phyloP scores from a whole-genome alignment of 2,888 invertebrate species.

The Athripsodes cinereus region DNA sequence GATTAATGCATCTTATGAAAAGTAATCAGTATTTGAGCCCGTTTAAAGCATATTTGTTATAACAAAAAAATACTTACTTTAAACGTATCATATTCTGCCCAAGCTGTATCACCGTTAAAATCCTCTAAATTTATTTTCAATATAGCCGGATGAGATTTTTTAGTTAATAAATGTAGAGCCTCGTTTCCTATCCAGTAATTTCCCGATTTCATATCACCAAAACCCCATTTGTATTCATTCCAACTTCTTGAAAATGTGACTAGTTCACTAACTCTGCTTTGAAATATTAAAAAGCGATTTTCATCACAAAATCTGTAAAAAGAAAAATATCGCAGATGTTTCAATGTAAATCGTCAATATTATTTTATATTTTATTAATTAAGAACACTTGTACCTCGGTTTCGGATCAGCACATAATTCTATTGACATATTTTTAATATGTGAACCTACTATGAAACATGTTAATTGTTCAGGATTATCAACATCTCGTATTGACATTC shows the following conservation, averaged over 20 bases:
- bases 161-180: conserved; percentile 43
- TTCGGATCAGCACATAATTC: neutral
- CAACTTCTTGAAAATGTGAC: conserved; percentile 51
- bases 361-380: too few relatives aligned
- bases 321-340: too few relatives aligned
- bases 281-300: conserved; percentile 52
- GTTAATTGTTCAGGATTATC: neutral
- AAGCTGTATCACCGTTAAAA: conserved; percentile 41
- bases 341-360: too few relatives aligned
- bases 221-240: conserved; percentile 52
- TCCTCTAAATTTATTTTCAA: conserved; percentile 48
- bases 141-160: conserved; percentile 35
- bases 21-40: too few relatives aligned
- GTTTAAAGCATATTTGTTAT: too few relatives aligned
- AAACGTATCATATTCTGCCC: conserved; percentile 46
- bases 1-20: too few relatives aligned
- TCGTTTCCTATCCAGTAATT: conserved; percentile 60
- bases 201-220: conserved; percentile 42
- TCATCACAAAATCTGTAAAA: conserved; percentile 32
- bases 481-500: neutral
- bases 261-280: conserved; percentile 38
- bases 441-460: neutral
- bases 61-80: conserved; percentile 23
- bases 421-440: neutral
- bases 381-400: conserved; percentile 3